Conservation (phyloP, 1,140 invertebrate genomes). For the Drosophila triauraria region DNA sequence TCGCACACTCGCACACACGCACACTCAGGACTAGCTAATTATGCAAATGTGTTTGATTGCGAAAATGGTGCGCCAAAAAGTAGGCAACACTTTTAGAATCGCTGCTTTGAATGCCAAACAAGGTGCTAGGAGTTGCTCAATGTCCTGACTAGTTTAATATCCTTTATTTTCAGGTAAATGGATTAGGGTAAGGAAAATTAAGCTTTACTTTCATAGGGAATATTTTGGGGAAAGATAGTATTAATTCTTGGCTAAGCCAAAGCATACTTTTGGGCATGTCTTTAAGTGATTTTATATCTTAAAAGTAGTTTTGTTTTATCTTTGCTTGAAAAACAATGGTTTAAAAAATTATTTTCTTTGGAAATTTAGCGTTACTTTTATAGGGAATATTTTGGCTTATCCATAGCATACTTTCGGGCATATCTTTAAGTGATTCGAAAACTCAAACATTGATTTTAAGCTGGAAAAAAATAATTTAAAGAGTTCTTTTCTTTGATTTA, state of each 20-base stretch:
- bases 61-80: conserved; percentile 73
- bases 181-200: no score
- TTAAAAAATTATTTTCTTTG: no score
- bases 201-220: not conserved
- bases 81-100: conserved; percentile 74
- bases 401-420: no score
- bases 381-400: no score
- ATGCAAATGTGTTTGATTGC: conserved; percentile 81
- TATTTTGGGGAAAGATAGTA: not conserved
- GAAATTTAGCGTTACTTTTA: no score
- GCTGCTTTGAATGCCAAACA: conserved; percentile 67
- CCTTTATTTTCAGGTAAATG: not conserved
- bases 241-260: no score
- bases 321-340: no score
- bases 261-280: no score
- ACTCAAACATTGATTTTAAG: no score
- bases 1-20: conserved; percentile 9
- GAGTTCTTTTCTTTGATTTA: no score
- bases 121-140: not conserved
- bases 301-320: not conserved
- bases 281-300: not conserved
- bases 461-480: no score
- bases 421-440: no score
- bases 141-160: conserved; percentile 14
- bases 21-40: conserved; percentile 53